A percentile compares a stretch with the other conserved stretches of the same genome.
These are phyloP conservation scores for Sarcoramphus papa DNA, from an alignment of 2,797 vertebrate genomes.

Conservation along the genomic window DNA sequence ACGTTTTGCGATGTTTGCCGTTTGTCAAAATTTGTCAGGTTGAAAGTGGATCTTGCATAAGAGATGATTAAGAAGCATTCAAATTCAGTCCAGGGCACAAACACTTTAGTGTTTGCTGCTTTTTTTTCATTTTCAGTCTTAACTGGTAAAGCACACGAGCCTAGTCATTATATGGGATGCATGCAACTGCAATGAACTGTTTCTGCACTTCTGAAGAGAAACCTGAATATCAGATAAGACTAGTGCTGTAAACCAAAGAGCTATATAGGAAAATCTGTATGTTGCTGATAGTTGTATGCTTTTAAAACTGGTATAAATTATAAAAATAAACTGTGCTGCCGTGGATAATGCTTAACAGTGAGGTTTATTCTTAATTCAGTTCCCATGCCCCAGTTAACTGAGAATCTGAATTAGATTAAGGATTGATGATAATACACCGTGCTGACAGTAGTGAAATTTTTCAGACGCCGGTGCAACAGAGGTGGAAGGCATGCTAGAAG, in stretches of 20 bases:
- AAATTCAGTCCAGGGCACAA: not conserved
- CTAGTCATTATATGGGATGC: not conserved
- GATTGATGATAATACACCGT: accelerated
- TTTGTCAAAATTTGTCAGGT: not conserved
- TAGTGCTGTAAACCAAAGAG: constrained; percentile 10
- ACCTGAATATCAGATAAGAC: not conserved
- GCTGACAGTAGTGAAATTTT: not conserved
- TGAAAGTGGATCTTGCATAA: not conserved
- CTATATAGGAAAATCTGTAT: not conserved
- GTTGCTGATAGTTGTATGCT: not conserved
- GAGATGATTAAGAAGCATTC: not conserved
- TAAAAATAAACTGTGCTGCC: constrained; percentile 17
- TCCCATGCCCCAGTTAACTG: not conserved
- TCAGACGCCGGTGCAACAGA: not conserved
- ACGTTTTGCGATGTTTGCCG: accelerated
- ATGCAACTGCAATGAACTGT: not conserved
- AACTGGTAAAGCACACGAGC: not conserved
- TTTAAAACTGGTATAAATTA: not conserved
- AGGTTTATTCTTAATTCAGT: not conserved
- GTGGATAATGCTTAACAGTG: not conserved
- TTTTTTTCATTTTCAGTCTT: not conserved
- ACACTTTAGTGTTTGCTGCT: not conserved
- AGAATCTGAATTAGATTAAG: not conserved
- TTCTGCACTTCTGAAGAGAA: not conserved
- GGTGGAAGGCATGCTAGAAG: not conserved